Evolutionary conservation across 1,140 invertebrate species (phyloP).

Genomic region (Ptiloglossa arizonensis): DNA sequence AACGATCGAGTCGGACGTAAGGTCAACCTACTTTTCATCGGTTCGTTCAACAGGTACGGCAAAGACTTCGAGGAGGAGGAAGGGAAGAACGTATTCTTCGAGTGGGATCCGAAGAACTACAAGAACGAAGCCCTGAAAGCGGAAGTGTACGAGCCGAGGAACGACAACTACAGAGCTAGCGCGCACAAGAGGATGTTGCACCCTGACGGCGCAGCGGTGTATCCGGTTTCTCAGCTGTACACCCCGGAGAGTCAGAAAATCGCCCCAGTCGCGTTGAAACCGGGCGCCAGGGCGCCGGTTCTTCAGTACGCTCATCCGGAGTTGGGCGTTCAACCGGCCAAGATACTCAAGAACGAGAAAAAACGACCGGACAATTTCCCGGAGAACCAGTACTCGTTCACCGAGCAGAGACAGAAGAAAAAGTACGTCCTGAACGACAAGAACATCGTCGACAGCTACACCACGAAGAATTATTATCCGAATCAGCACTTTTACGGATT

Average conservation of each 20-base stretch:
- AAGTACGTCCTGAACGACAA: constrained; percentile 77
- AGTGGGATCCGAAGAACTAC: constrained; percentile 75
- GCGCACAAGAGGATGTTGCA: constrained; percentile 87
- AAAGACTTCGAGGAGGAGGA: constrained; percentile 67
- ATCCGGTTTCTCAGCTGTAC: constrained; percentile 85
- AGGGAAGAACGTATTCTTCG: constrained; percentile 72
- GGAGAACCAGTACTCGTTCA: constrained; percentile 76
- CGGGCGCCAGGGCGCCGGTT: constrained; percentile 87
- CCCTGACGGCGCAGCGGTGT: constrained; percentile 84
- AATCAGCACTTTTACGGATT: constrained; percentile 77
- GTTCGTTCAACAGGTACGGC: constrained; percentile 64
- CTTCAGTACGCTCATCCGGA: constrained; percentile 91
- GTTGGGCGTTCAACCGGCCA: constrained; percentile 88
- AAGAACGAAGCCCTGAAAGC: constrained; percentile 70
- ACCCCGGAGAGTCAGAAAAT: constrained; percentile 79
- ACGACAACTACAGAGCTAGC: constrained; percentile 78
- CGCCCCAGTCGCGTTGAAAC: constrained; percentile 83
- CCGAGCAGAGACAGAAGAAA: constrained; percentile 78
- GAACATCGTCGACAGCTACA: constrained; percentile 73
- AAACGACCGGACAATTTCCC: constrained; percentile 80
- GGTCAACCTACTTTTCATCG: background rate
- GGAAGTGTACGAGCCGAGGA: constrained; percentile 71
- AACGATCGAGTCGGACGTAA: too few relatives aligned
- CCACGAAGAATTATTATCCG: constrained; percentile 75
- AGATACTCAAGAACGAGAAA: constrained; percentile 82